Percentiles rank a stretch among this genome's conserved stretches.
These are phyloP conservation scores for Xiphophorus hellerii DNA, from an alignment of 2,113 vertebrate genomes.

Conservation along the genomic window DNA sequence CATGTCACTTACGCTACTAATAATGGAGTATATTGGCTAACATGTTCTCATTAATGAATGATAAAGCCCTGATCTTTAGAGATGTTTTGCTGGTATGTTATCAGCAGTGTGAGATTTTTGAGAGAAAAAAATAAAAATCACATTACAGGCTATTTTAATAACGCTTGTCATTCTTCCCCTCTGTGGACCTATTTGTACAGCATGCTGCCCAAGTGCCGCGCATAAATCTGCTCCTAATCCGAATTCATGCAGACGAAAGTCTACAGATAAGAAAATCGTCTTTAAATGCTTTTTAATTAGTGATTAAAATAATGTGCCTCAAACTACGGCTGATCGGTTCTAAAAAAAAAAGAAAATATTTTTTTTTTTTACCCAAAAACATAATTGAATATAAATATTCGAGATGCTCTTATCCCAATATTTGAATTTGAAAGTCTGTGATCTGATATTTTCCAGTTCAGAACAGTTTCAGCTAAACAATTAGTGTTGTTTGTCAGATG, in stretches of 20 bases:
- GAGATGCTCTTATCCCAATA: background rate
- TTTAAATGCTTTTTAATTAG: too few relatives aligned
- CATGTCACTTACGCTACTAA: background rate
- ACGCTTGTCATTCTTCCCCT: conserved; percentile 5
- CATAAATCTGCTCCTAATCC: conserved; percentile 34
- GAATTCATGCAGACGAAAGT: conserved; percentile 15
- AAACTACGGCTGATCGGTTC: too few relatives aligned
- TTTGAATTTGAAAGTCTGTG: background rate
- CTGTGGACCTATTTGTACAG: conserved; percentile 12
- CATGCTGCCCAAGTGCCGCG: background rate
- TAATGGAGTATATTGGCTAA: background rate
- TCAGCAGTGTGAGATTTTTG: conserved; percentile 24
- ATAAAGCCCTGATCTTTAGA: background rate
- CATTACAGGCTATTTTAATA: conserved; percentile 25
- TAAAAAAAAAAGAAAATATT: too few relatives aligned
- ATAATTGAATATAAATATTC: background rate
- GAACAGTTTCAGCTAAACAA: background rate
- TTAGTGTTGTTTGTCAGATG: background rate
- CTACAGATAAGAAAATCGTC: background rate
- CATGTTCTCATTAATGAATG: background rate
- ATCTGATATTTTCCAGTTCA: background rate
- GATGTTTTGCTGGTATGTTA: conserved; percentile 1
- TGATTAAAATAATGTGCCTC: too few relatives aligned
- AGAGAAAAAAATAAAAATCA: background rate
- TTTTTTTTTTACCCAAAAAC: too few relatives aligned